Conservation (phyloP, 2,888 invertebrate species). For the Brachynemurus nebulosus region DNA sequence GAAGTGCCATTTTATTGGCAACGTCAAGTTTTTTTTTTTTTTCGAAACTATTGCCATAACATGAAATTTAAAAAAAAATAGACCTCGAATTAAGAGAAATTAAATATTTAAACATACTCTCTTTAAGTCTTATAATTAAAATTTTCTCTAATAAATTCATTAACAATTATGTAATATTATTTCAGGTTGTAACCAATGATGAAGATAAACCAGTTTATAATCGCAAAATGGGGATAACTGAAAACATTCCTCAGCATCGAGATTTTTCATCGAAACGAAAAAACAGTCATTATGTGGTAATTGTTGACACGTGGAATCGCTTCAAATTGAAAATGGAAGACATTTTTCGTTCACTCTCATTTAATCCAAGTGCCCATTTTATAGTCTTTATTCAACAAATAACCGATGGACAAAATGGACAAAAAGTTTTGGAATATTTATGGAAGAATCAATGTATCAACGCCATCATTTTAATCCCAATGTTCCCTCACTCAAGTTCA, state of each 20-base stretch:
- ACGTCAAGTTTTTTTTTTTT: too few species aligned
- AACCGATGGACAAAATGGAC: neutral
- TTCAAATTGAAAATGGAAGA: neutral
- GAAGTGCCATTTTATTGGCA: too few species aligned
- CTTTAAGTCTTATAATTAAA: too few species aligned
- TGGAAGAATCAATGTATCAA: slow-evolving; percentile 1
- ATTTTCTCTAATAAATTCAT: too few species aligned
- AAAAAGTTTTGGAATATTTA: neutral
- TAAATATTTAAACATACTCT: too few species aligned
- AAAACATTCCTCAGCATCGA: neutral
- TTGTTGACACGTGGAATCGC: neutral
- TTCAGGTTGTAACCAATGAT: slow-evolving; percentile 2
- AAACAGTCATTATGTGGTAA: neutral
- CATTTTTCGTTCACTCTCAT: neutral
- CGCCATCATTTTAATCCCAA: neutral
- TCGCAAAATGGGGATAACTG: neutral
- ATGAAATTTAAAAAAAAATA: too few species aligned
- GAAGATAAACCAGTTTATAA: neutral
- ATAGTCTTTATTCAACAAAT: neutral
- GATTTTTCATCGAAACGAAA: slow-evolving; percentile 1
- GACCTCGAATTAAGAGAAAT: too few species aligned
- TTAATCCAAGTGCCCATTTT: neutral
- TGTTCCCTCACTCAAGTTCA: neutral
- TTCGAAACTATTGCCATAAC: too few species aligned
- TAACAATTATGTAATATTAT: too few species aligned